Conservation (phyloP, 2,113 vertebrate genomes). For the Pan paniscus region DNA sequence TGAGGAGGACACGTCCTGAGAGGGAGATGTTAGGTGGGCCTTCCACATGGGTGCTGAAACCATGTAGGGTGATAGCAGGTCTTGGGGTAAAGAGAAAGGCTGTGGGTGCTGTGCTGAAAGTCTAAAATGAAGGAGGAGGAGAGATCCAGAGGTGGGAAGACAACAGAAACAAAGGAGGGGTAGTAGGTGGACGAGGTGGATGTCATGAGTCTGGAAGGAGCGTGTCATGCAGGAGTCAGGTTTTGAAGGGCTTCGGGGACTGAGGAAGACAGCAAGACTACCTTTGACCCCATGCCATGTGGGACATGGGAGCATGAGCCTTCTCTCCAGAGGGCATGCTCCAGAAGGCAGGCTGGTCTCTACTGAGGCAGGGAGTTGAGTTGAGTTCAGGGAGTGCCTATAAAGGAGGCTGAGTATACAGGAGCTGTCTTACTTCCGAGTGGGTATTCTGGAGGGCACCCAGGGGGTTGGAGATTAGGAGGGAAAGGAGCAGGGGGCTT, state of each 20-base stretch:
- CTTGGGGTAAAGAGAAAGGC: not conserved
- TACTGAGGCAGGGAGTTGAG: not conserved
- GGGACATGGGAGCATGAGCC: not conserved
- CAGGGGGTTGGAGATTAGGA: no score
- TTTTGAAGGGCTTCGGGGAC: not conserved
- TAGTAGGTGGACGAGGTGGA: fast-evolving
- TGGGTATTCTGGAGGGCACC: not conserved
- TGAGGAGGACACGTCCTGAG: not conserved
- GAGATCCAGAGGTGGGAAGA: not conserved
- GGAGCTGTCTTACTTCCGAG: not conserved
- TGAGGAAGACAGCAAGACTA: fast-evolving
- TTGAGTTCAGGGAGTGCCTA: not conserved
- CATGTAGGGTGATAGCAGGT: not conserved
- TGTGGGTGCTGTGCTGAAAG: not conserved
- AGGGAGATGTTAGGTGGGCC: not conserved
- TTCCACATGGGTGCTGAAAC: not conserved
- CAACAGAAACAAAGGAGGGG: not conserved
- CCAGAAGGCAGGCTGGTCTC: not conserved
- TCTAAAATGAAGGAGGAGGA: not conserved
- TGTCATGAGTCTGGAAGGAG: not conserved
- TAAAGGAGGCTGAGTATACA: not conserved
- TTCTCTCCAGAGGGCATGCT: fast-evolving
- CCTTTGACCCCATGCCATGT: fast-evolving
- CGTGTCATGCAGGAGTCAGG: not conserved
- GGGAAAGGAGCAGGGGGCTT: fast-evolving